A percentile compares a stretch with the other conserved stretches of the same genome.
phyloP scores from a whole-genome alignment of 1,140 invertebrate species.

The Musca vetustissima region DNA sequence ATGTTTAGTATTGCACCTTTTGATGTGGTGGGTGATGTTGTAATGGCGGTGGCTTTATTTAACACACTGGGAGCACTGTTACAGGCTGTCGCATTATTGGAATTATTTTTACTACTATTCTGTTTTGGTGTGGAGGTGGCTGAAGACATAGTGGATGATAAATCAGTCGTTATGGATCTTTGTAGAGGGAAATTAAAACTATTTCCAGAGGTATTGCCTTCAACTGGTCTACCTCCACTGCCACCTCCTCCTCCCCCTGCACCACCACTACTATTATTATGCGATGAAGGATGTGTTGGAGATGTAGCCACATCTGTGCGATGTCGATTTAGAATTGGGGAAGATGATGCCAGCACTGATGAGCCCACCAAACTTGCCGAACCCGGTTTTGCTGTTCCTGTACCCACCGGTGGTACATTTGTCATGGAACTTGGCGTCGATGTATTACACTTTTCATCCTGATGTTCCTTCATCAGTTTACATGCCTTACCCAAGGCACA shows the following conservation, averaged over 20 bases:
- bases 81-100: slow-evolving; percentile 39
- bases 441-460: slow-evolving; percentile 61
- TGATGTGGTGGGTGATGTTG: background rate
- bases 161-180: slow-evolving; percentile 19
- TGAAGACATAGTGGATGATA: background rate
- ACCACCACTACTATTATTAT: background rate
- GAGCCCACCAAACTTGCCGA: slow-evolving; percentile 4
- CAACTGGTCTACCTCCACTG: background rate
- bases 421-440: slow-evolving; percentile 51
- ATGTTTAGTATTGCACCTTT: slow-evolving; percentile 31
- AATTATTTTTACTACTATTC: slow-evolving; percentile 9
- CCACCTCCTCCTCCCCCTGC: too few species aligned
- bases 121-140: slow-evolving; percentile 22
- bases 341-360: background rate
- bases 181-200: background rate
- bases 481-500: slow-evolving; percentile 87
- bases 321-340: background rate
- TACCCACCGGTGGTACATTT: slow-evolving; percentile 44
- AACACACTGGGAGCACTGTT: slow-evolving; percentile 18
- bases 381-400: slow-evolving; percentile 7
- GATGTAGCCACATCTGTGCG: slow-evolving; percentile 26
- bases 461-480: slow-evolving; percentile 77
- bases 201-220: background rate
- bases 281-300: slow-evolving; percentile 20
- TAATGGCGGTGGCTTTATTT: slow-evolving; percentile 8